These are phyloP conservation scores for Aphidius ervi DNA, from an alignment of 1,140 invertebrate genomes.

Conservation along the genomic window DNA sequence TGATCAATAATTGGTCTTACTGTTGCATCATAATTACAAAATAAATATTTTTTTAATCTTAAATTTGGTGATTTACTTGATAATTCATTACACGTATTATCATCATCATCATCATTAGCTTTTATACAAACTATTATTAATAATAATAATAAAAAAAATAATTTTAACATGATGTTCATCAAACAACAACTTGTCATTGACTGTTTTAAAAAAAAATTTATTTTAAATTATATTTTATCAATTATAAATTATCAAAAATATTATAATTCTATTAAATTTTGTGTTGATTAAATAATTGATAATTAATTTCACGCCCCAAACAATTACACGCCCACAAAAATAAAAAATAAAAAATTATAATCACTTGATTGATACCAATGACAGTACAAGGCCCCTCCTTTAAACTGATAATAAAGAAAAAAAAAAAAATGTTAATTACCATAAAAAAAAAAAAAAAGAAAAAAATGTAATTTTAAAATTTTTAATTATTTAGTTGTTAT, in stretches of 20 bases:
- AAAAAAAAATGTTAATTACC: not conserved
- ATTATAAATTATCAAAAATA: not conserved
- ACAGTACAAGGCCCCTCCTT: too few species aligned
- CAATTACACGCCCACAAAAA: constrained; percentile 1
- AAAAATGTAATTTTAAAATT: not conserved
- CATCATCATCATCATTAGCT: not conserved
- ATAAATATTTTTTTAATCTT: constrained; percentile 44
- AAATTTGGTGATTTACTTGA: constrained; percentile 22
- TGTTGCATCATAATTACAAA: constrained; percentile 50
- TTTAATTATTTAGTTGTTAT: not conserved
- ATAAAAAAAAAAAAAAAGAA: not conserved
- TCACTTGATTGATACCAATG: too few species aligned
- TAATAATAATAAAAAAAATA: too few species aligned
- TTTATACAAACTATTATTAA: too few species aligned
- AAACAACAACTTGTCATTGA: constrained; percentile 1
- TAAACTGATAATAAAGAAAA: not conserved
- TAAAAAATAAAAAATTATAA: too few species aligned
- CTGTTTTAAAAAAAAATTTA: not conserved
- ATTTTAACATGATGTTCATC: constrained; percentile 7
- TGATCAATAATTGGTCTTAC: constrained; percentile 40
- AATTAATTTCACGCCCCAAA: not conserved
- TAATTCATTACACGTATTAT: constrained; percentile 31
- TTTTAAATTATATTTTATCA: constrained; percentile 15
- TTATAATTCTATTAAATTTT: too few species aligned
- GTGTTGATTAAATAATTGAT: not conserved